These are phyloP conservation scores for Hycleus phaleratus DNA, from an alignment of 1,140 invertebrate species.

Conservation along the genomic window DNA sequence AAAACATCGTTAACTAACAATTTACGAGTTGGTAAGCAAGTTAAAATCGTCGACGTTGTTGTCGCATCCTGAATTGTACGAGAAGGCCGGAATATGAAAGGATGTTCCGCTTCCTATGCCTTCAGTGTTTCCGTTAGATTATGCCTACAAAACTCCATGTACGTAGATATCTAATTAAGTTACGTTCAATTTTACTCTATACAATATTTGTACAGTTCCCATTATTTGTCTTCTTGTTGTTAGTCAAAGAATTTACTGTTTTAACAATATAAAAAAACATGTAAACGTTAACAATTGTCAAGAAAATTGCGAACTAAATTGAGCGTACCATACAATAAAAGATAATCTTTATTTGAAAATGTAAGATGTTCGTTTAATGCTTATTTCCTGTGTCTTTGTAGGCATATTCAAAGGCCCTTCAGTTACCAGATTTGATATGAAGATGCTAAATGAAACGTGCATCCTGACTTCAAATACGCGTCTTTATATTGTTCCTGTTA, in stretches of 20 bases:
- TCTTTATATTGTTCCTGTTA: slow-evolving; percentile 4
- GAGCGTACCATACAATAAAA: no score
- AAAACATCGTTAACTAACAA: slow-evolving; percentile 11
- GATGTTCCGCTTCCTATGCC: slow-evolving; percentile 22
- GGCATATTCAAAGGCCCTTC: slow-evolving; percentile 1
- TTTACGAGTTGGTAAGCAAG: slow-evolving; percentile 17
- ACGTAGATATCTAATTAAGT: slow-evolving; percentile 16
- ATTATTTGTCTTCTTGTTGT: no score
- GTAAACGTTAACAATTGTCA: no score
- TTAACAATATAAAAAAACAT: no score
- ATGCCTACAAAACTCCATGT: slow-evolving; percentile 16
- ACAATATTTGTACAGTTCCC: no score
- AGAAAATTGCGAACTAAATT: no score
- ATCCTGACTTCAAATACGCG: slow-evolving; percentile 7
- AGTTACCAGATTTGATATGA: slow-evolving; percentile 4
- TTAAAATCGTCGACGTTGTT: slow-evolving; percentile 13
- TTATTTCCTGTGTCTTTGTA: neutral
- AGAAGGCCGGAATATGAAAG: slow-evolving; percentile 19
- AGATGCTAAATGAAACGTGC: slow-evolving; percentile 8
- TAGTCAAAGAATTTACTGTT: no score
- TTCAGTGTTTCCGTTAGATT: slow-evolving; percentile 25
- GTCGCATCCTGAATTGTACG: slow-evolving; percentile 19
- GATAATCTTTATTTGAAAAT: no score
- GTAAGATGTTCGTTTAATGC: no score
- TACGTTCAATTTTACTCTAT: neutral